These are phyloP conservation scores for Hypsopygia costalis DNA, from an alignment of 2,888 invertebrate species.

Conservation along the genomic window DNA sequence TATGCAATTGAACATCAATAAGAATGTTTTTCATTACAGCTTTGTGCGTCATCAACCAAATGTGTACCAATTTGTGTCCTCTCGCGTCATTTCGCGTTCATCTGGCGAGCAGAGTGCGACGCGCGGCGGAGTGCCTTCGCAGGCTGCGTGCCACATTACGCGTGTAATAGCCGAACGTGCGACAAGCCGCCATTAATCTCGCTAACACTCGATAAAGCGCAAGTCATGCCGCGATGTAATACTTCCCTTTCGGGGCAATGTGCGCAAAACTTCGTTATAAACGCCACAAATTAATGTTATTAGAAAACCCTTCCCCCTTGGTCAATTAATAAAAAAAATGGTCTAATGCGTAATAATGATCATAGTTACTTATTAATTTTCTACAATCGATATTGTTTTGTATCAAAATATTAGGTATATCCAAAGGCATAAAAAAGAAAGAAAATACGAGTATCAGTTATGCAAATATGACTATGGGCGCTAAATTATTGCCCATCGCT, in stretches of 20 bases:
- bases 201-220: conserved; percentile 74
- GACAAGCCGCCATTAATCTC: conserved; percentile 74
- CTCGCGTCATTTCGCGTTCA: conserved; percentile 32
- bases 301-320: too few relatives aligned
- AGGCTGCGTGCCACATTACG: conserved; percentile 59
- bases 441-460: too few relatives aligned
- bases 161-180: conserved; percentile 71
- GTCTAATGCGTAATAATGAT: too few relatives aligned
- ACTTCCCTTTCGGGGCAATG: conserved; percentile 23
- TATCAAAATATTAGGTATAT: too few relatives aligned
- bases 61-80: conserved; percentile 20
- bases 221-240: conserved; percentile 70
- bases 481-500: too few relatives aligned
- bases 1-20: too few relatives aligned
- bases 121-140: conserved; percentile 13
- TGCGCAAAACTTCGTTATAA: conserved; percentile 1
- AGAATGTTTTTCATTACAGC: too few relatives aligned
- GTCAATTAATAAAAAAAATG: too few relatives aligned
- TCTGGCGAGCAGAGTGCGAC: conserved; percentile 1
- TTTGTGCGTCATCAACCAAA: conserved; percentile 12
- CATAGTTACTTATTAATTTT: too few relatives aligned
- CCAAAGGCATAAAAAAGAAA: too few relatives aligned
- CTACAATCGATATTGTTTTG: too few relatives aligned
- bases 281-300: background rate
- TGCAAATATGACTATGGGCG: too few relatives aligned